These are phyloP conservation scores for Rhogogaster chlorosoma DNA, from an alignment of 2,888 invertebrate genomes.

Conservation along the genomic window DNA sequence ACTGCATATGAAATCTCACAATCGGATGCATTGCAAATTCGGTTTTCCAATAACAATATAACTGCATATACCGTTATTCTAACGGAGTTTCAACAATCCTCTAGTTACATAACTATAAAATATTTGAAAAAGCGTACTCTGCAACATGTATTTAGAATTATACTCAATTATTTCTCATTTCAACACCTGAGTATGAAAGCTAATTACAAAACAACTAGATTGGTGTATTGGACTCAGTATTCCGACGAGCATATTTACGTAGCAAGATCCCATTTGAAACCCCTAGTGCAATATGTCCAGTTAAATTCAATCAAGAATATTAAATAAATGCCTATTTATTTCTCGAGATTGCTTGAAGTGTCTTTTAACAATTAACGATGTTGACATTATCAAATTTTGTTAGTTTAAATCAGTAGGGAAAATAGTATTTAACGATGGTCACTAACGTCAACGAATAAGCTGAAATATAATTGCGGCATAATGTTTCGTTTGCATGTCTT, in stretches of 20 bases:
- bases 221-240: conserved; percentile 10
- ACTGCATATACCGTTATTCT: background rate
- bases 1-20: conserved; percentile 8
- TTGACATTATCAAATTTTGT: conserved; percentile 37
- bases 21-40: background rate
- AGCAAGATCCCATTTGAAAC: conserved; percentile 10
- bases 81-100: conserved; percentile 22
- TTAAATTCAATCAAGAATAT: background rate
- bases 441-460: background rate
- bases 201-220: conserved; percentile 12
- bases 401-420: conserved; percentile 41
- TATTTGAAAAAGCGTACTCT: background rate
- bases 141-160: conserved; percentile 21
- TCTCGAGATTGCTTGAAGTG: conserved; percentile 34
- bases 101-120: conserved; percentile 5
- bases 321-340: background rate
- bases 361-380: conserved; percentile 29
- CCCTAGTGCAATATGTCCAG: conserved; percentile 3
- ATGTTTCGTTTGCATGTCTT: background rate
- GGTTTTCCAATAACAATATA: background rate
- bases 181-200: background rate
- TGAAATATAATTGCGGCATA: background rate
- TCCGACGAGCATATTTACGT: background rate
- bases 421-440: background rate
- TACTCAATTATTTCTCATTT: background rate